Evolutionary conservation across 2,888 invertebrate species (phyloP), one percentile per base, ranked within the genome.

Genomic region (Melipona beecheii): DNA sequence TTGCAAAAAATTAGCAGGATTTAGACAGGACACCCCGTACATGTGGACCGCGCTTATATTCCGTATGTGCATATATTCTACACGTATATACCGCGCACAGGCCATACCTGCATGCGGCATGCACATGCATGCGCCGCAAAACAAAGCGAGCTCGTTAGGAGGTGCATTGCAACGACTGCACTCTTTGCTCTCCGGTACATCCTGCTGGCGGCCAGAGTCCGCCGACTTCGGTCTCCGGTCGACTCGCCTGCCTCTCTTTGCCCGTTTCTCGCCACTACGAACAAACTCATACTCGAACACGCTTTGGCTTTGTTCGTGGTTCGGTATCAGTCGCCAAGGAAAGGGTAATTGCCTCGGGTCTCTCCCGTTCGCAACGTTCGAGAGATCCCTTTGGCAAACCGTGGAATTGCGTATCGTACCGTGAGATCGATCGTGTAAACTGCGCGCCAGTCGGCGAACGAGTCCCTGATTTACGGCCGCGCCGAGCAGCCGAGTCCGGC

Each of bases 81-180:
- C 83, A 83, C 78, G 82, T 87, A 84, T 86, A 84, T 87, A 81
- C 64, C 83, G 79, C 77, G 76, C 64, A 24, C 69, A 50, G 79
- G 31, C 89, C 87, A 89, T 87, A 90, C 88, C 88, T 78, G 87
- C 87, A 89, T 89, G 86, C 86, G 75, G 90, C 83, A 81, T 90
- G 91, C 89, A 91, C 92, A 91, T 92, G 91, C 92, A 92, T 91
- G 90, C 90, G 90, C 92, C 84, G 91, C 93, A 93, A 94, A 94
- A 94, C 94, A 94, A 94, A 94, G 94, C 94, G 92, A 93, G 94
- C 94, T 94, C 94, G 94, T 94, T 94, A 94, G 91, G 92, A 93
- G 92, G 92, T 91, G 92, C 93, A 93, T 93, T 90, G 93, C 92
- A 93, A 93, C 92, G 92, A 92, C 92, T 93, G 92, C 91, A 90